These are phyloP conservation scores for Limnephilus auricula DNA, from an alignment of 2,888 invertebrate species.

Conservation along the genomic window DNA sequence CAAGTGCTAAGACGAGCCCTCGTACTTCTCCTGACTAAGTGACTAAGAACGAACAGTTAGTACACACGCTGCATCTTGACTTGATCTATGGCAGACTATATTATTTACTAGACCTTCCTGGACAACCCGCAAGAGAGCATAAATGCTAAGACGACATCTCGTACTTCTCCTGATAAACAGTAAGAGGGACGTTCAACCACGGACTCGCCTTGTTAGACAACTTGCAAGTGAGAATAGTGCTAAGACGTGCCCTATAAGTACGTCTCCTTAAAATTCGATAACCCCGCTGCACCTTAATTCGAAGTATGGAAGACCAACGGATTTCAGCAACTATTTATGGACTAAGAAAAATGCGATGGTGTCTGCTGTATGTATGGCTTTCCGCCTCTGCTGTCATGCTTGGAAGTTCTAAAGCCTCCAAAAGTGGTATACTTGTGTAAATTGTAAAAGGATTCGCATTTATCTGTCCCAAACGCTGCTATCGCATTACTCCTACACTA, in stretches of 20 bases:
- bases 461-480: background rate
- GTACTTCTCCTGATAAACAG: no score
- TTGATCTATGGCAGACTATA: no score
- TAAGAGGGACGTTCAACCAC: no score
- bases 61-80: no score
- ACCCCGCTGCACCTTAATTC: background rate
- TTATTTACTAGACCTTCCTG: no score
- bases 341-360: no score
- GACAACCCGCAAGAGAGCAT: no score
- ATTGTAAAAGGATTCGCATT: background rate
- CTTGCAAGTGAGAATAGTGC: background rate
- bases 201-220: no score
- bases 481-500: background rate
- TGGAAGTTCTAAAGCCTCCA: background rate
- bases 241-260: background rate
- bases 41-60: background rate
- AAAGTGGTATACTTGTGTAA: background rate
- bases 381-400: background rate
- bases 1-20: no score
- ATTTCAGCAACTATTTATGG: no score
- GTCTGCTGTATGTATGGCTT: background rate
- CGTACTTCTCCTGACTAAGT: background rate
- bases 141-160: no score
- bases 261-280: background rate
- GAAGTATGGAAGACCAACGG: background rate